Evolutionary conservation across 2,797 vertebrate genomes (phyloP).

Genomic region (Apogon hyalosoma): DNA sequence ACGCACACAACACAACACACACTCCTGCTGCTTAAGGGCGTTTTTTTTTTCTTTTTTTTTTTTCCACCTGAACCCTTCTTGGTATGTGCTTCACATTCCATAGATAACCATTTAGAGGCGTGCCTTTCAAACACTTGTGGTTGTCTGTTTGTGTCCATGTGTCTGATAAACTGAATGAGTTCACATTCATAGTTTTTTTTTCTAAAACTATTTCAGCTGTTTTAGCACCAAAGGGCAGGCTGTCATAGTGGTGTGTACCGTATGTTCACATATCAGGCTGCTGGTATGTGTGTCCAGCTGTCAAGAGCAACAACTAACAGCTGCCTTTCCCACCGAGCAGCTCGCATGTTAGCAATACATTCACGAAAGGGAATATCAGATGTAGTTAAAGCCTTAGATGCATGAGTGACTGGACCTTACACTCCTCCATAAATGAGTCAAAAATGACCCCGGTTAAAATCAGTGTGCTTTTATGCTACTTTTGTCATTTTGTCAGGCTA

Average conservation of each 20-base stretch:
- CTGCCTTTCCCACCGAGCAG: slow-evolving; percentile 54
- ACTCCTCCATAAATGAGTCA: too few relatives aligned
- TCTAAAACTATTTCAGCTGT: slow-evolving; percentile 57
- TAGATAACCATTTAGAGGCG: slow-evolving; percentile 39
- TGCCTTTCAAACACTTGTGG: slow-evolving; percentile 18
- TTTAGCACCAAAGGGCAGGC: slow-evolving; percentile 20
- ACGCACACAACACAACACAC: slow-evolving; percentile 16
- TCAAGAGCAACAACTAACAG: slow-evolving; percentile 37
- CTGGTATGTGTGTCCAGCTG: slow-evolving; percentile 61
- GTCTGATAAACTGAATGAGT: background rate
- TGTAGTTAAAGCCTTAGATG: too few relatives aligned
- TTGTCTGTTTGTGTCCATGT: slow-evolving; percentile 9
- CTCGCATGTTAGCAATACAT: slow-evolving; percentile 1
- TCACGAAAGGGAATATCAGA: background rate
- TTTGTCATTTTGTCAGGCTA: too few relatives aligned
- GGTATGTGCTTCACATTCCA: slow-evolving; percentile 55
- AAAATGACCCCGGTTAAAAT: too few relatives aligned
- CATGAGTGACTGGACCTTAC: too few relatives aligned
- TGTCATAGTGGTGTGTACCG: slow-evolving; percentile 12
- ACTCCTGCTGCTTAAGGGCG: background rate
- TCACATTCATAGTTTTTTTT: background rate
- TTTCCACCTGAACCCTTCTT: slow-evolving; percentile 22
- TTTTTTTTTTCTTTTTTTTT: slow-evolving; percentile 5
- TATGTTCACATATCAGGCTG: slow-evolving; percentile 17
- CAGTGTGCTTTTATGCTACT: too few relatives aligned